These are phyloP conservation scores for Deilephila porcellus DNA, from an alignment of 2,888 invertebrate genomes.

Conservation along the genomic window DNA sequence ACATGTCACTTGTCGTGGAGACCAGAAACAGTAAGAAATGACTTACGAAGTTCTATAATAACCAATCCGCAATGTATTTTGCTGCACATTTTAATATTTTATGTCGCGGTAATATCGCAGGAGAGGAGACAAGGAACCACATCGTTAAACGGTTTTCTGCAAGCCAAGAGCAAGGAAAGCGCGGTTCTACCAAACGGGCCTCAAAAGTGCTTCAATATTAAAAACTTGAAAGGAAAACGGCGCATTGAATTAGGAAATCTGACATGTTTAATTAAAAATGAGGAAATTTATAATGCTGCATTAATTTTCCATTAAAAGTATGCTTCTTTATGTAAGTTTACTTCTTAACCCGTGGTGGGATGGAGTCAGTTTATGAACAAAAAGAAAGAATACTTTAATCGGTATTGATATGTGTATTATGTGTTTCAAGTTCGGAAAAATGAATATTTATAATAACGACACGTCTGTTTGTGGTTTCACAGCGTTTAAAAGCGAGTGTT, in stretches of 20 bases:
- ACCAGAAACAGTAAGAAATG: too few relatives aligned
- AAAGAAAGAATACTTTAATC: too few relatives aligned
- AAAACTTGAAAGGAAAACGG: slow-evolving; percentile 13
- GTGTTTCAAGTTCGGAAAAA: too few relatives aligned
- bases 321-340: background rate
- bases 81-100: background rate
- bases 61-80: background rate
- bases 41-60: background rate
- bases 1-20: too few relatives aligned
- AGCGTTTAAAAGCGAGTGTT: too few relatives aligned
- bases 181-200: background rate
- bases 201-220: slow-evolving; percentile 2
- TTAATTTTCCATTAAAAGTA: background rate
- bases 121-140: slow-evolving; percentile 10
- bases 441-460: too few relatives aligned
- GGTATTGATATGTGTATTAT: too few relatives aligned
- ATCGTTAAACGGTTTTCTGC: slow-evolving; percentile 11
- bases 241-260: slow-evolving; percentile 9
- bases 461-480: too few relatives aligned
- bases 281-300: background rate
- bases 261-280: background rate
- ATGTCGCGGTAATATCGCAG: background rate
- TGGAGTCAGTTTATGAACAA: too few relatives aligned
- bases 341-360: too few relatives aligned
- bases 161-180: background rate